Evolutionary conservation across 1,140 invertebrate genomes (phyloP).

Genomic region (Drosophila pachea): DNA sequence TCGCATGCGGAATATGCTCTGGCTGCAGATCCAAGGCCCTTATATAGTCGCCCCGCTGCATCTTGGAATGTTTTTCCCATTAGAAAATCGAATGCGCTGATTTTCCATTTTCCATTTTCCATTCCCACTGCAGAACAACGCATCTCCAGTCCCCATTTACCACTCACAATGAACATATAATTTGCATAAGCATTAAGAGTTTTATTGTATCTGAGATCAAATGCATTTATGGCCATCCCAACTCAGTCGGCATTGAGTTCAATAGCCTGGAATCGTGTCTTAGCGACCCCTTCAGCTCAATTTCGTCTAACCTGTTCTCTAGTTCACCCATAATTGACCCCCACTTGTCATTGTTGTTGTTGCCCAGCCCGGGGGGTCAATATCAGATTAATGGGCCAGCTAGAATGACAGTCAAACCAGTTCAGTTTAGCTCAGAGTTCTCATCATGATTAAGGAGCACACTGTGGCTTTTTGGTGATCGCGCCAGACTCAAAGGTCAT

Average conservation of each 20-base stretch:
- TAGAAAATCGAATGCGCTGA: slow-evolving; percentile 51
- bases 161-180: slow-evolving; percentile 28
- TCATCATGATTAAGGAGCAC: slow-evolving; percentile 10
- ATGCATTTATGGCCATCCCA: slow-evolving; percentile 17
- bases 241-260: slow-evolving; percentile 29
- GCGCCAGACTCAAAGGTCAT: not conserved
- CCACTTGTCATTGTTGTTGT: not conserved
- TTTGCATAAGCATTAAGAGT: slow-evolving; percentile 42
- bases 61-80: slow-evolving; percentile 62
- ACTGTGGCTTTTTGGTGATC: not conserved
- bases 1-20: slow-evolving; percentile 23
- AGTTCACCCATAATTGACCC: slow-evolving; percentile 28
- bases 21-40: slow-evolving; percentile 2
- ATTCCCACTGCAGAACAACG: no score
- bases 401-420: slow-evolving; percentile 15
- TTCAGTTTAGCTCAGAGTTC: not conserved
- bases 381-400: slow-evolving; percentile 28
- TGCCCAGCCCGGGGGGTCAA: slow-evolving; percentile 21
- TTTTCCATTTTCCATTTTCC: slow-evolving; percentile 32
- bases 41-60: slow-evolving; percentile 53
- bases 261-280: slow-evolving; percentile 69
- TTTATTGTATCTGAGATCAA: slow-evolving; percentile 9
- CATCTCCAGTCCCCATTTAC: not conserved
- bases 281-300: slow-evolving; percentile 29
- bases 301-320: not conserved